Evolutionary conservation across 2,797 vertebrate species (phyloP).

Genomic region (Trichosurus vulpecula): DNA sequence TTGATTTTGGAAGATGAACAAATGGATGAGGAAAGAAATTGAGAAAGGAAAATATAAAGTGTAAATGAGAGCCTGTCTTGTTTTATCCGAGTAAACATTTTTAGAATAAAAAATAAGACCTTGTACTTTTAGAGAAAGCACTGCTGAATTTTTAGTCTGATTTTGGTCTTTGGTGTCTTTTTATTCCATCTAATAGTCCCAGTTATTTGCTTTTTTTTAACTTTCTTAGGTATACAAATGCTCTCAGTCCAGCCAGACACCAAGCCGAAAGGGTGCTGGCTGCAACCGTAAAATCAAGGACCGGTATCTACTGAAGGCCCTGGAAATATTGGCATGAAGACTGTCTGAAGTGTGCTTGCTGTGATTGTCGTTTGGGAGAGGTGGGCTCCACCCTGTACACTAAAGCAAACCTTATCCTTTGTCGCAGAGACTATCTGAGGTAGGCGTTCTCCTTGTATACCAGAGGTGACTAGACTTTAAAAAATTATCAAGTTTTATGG

Average conservation of each 20-base stretch:
- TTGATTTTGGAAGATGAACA: neutral
- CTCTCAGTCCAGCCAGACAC: slow-evolving; percentile 99
- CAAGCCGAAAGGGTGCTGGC: slow-evolving; percentile 99
- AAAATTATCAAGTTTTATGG: neutral
- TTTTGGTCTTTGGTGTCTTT: slow-evolving; percentile 18
- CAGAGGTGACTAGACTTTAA: slow-evolving; percentile 64
- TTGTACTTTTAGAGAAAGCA: neutral
- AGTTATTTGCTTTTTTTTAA: slow-evolving; percentile 54
- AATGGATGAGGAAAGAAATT: slow-evolving; percentile 9
- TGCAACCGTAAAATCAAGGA: slow-evolving; percentile 99
- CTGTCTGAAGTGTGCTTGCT: slow-evolving; percentile 98
- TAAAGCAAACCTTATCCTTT: slow-evolving; percentile 99
- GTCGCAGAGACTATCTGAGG: slow-evolving; percentile 98
- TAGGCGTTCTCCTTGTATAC: slow-evolving; percentile 82
- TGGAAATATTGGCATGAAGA: slow-evolving; percentile 99
- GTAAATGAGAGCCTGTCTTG: slow-evolving; percentile 1
- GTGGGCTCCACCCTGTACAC: slow-evolving; percentile 99
- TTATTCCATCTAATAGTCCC: neutral
- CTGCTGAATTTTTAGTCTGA: neutral
- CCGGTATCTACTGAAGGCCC: slow-evolving; percentile 97
- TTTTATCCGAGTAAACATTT: neutral
- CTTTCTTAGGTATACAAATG: slow-evolving; percentile 98
- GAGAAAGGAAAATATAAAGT: slow-evolving; percentile 14
- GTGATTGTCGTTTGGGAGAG: slow-evolving; percentile 96
- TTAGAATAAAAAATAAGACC: neutral